A percentile compares a stretch with the other conserved stretches of the same genome.
These are phyloP conservation scores for Hystrix brachyura DNA, from an alignment of 2,113 vertebrate genomes.

Conservation along the genomic window DNA sequence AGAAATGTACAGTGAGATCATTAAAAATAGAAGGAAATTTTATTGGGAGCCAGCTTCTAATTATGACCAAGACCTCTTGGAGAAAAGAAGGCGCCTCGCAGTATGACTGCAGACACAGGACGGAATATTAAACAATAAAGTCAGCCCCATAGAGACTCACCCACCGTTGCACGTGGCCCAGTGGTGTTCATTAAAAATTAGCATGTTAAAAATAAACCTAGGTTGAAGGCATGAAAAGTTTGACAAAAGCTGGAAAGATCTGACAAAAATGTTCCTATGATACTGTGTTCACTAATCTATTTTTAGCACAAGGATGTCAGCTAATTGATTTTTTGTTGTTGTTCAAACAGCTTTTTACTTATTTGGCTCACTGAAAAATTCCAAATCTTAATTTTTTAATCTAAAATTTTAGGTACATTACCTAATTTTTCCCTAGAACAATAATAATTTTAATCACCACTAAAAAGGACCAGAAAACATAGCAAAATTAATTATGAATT, in stretches of 20 bases:
- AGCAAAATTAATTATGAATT: neutral
- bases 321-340: neutral
- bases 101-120: neutral
- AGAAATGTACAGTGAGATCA: neutral
- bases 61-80: neutral
- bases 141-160: neutral
- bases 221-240: neutral
- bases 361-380: constrained; percentile 9
- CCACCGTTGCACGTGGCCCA: accelerated
- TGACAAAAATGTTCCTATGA: neutral
- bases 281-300: neutral
- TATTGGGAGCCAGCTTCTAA: neutral
- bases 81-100: neutral
- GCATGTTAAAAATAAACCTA: neutral
- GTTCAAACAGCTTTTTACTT: neutral
- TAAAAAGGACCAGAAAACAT: constrained; percentile 16
- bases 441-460: neutral
- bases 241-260: neutral
- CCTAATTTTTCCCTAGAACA: neutral
- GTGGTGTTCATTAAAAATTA: accelerated
- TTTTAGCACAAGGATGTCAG: neutral
- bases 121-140: neutral
- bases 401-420: constrained; percentile 19
- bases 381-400: constrained; percentile 7
- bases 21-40: neutral